These are phyloP conservation scores for Drosophila seguyi DNA, from an alignment of 1,140 invertebrate genomes.

Conservation along the genomic window DNA sequence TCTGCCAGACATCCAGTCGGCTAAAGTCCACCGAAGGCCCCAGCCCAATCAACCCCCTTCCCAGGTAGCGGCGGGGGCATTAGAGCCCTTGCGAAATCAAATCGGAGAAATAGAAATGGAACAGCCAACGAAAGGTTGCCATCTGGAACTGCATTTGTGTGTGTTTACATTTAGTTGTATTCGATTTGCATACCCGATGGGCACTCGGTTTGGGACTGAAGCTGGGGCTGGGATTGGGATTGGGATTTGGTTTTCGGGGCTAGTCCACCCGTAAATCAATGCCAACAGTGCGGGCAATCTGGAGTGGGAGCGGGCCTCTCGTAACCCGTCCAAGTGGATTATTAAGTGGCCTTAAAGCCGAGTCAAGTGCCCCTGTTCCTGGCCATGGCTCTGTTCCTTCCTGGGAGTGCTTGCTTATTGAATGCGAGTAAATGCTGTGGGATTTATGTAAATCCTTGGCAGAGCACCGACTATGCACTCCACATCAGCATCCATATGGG, in stretches of 20 bases:
- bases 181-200: constrained; percentile 75
- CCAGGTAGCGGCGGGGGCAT: constrained; percentile 31
- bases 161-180: constrained; percentile 83
- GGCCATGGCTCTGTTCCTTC: neutral
- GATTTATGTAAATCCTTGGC: constrained; percentile 72
- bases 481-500: constrained; percentile 11
- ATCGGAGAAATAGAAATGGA: constrained; percentile 43
- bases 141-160: constrained; percentile 68
- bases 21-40: constrained; percentile 2
- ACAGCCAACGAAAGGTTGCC: constrained; percentile 22
- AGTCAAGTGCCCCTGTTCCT: constrained; percentile 52
- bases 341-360: constrained; percentile 80
- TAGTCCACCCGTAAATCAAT: constrained; percentile 73
- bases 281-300: constrained; percentile 69
- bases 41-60: constrained; percentile 4
- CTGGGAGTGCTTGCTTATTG: constrained; percentile 53
- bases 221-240: neutral
- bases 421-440: constrained; percentile 62
- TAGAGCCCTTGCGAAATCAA: constrained; percentile 67
- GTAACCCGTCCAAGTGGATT: constrained; percentile 65
- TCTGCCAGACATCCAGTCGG: constrained; percentile 37
- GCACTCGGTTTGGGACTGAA: constrained; percentile 10
- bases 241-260: constrained; percentile 4
- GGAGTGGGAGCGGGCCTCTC: constrained; percentile 16
- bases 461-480: constrained; percentile 34